Evolutionary conservation across 2,113 vertebrate species (phyloP).

Genomic region (Dinomys branickii): DNA sequence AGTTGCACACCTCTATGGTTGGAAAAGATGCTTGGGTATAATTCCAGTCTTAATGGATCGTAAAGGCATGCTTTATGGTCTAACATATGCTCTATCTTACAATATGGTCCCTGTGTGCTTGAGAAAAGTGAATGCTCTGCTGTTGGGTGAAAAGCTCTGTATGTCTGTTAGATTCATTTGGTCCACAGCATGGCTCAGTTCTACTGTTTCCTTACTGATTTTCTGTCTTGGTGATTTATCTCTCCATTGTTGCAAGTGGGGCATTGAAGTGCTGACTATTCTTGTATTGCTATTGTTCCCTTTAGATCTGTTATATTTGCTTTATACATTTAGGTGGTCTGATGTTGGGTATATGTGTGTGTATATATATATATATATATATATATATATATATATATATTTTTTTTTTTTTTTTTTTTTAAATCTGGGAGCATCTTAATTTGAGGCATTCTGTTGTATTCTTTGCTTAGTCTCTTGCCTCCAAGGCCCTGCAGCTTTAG

Average conservation of each 20-base stretch:
- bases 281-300: neutral
- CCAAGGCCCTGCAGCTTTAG: neutral
- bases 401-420: too few species aligned
- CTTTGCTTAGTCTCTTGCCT: neutral
- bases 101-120: neutral
- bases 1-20: neutral
- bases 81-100: neutral
- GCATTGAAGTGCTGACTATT: neutral
- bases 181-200: neutral
- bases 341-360: neutral
- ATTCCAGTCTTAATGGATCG: neutral
- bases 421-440: neutral
- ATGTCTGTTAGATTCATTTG: neutral
- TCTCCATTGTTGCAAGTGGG: neutral
- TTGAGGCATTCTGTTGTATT: neutral
- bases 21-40: neutral
- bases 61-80: neutral
- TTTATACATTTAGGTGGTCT: neutral
- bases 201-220: neutral
- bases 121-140: neutral
- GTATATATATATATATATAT: neutral
- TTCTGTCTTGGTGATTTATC: neutral
- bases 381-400: neutral
- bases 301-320: neutral
- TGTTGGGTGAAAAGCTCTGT: neutral